Base-by-base conservation (phyloP, 2,113 vertebrate species). In the Miniopterus natalensis region DNA sequence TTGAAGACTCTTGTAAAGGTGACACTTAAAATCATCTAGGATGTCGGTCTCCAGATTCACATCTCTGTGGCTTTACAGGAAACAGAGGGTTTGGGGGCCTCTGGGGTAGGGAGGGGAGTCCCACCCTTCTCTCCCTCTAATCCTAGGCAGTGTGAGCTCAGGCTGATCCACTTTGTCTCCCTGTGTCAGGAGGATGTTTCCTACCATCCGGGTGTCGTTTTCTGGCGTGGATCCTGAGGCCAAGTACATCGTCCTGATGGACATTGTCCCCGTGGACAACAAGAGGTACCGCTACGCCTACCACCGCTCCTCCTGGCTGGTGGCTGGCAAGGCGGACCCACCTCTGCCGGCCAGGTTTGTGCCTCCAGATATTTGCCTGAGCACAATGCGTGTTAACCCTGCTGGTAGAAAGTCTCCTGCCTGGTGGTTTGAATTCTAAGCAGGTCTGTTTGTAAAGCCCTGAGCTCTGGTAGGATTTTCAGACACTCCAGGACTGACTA, bases 261-360 rank as follows among this genome's bases (percentile, higher is more conserved):
- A 99, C 98, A 99, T 99, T 36, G 99, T 99, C 87, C 99, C 99
- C 0, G 99, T 99, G 98, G 99, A 99, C 98, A 99, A 99, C 98
- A 99, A 99, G 98, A 98, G 99, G 93, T 99, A 99, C 70, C 98
- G 99, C 95, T 99, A 99, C 65, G 99, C 99, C 84, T 99, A 99
- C 96, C 99, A 99, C 98, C 99, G 99, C 93, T 99, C 99, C 86
- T 99, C 99, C 27, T 99, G 99, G 99, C 98, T 99, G 96, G 99
- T 99, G 96, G 99, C 99, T 55, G 99, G 99, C 81, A 99, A 99
- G 97, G 99, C 99, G 0, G 99, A 99, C 91, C 99, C 99, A 12
- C 99, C 99, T 0, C 98, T 99, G 86, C 99, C 99, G 74, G 99
- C 99, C 97, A 99, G 99, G 99, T 99, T 96, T 36, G 98, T 98